phyloP scores from a whole-genome alignment of 2,888 invertebrate genomes.

The Hydropsyche betteni region DNA sequence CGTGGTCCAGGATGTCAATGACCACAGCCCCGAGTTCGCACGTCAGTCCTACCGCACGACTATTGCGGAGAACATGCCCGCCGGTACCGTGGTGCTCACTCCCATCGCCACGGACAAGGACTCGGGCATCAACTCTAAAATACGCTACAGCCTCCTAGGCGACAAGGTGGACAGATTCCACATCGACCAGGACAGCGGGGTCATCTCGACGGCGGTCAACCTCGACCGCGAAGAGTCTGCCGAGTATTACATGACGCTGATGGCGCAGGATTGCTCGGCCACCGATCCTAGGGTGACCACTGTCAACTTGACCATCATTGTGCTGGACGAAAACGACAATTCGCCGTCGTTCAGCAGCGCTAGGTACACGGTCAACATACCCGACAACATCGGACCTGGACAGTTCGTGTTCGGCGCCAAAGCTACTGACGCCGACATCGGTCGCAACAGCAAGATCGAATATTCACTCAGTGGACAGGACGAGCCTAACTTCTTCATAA shows the following conservation, averaged over 20 bases:
- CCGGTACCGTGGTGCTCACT: conserved; percentile 79
- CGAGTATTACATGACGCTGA: conserved; percentile 81
- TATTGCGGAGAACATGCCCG: conserved; percentile 83
- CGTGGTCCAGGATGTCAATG: conserved; percentile 92
- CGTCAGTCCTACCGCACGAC: conserved; percentile 80
- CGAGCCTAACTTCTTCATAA: conserved; percentile 79
- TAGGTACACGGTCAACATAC: conserved; percentile 81
- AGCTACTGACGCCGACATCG: conserved; percentile 85
- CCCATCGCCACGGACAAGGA: conserved; percentile 86
- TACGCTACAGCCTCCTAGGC: conserved; percentile 85
- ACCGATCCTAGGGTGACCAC: conserved; percentile 85
- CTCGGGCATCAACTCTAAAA: conserved; percentile 84
- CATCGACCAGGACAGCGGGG: conserved; percentile 81
- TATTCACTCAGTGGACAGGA: conserved; percentile 84
- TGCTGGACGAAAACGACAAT: conserved; percentile 88
- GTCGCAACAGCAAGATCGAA: conserved; percentile 80
- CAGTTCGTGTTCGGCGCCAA: conserved; percentile 92
- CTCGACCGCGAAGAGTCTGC: conserved; percentile 84
- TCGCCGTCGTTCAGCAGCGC: conserved; percentile 79
- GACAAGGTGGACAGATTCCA: conserved; percentile 83
- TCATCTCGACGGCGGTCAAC: conserved; percentile 75
- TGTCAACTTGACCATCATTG: conserved; percentile 81
- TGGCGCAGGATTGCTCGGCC: conserved; percentile 89
- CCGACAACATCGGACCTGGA: conserved; percentile 80
- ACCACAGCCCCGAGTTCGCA: conserved; percentile 89